Evolutionary conservation across 92 coral and sea anemone genomes (phyloP), one percentile per base, ranked within the genome.

Genomic region (Pocillopora grandis): DNA sequence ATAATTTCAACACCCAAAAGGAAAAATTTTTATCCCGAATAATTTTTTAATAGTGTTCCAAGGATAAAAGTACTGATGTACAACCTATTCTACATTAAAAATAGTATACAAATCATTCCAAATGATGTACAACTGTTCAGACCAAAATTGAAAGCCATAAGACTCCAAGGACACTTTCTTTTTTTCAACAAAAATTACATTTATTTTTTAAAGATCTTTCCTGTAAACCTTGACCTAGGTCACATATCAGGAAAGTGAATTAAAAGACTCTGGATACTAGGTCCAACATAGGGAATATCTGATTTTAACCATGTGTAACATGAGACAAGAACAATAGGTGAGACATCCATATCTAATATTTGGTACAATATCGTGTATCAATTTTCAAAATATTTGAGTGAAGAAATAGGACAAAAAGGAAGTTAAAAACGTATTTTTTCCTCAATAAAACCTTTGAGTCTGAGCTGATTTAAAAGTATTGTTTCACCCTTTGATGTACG

Each of bases 381-480:
- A 58, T 67, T 65, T 79, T 52, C 23, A 64, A 18, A 79, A 79
- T 48, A 48, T 65, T 23, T 60, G 13, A 16, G 21, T 19, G 20
- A 52, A 35, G 23, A 70, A 70, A 70, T 36, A 55, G 75, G 21
- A 20, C 14, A 68, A 35, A 68, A 70, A 70, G 82, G 65, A 36
- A 63, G 20, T n/a, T 0, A 12, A 48, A 71, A 49, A 12, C 16
- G 4, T 1, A 18, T 17, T 58, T 71, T 61, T 17, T 31, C 31
- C 31, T 27, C 31, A 27, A 27, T 12, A 59, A 68, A 42, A 80
- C 52, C 6, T 42, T 42, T 42, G 52, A 42, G 52, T 66, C 48
- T 9, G 31, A 48, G 64, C 42, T 55, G 64, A 67, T 56, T 67
- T 31, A 80, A 52, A 78, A 52, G 42, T 66, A 31, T 15, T 23